Evolutionary conservation across 2,113 vertebrate genomes (phyloP).

Genomic region (Heterotilapia buettikoferi): DNA sequence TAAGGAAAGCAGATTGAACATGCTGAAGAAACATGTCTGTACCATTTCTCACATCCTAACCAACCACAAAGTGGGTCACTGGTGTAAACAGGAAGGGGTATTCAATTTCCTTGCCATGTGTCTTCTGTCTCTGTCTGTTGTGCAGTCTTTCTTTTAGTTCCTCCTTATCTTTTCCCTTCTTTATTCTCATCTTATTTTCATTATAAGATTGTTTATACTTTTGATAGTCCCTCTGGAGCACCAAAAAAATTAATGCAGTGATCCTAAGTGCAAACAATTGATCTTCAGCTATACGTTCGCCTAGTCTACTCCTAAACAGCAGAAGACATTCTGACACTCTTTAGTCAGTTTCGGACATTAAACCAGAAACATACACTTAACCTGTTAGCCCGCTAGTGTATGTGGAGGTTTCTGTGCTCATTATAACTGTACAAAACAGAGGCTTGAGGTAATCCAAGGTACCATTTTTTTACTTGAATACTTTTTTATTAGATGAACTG

Average conservation of each 20-base stretch:
- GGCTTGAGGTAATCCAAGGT: neutral
- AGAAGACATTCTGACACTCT: neutral
- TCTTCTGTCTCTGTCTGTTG: neutral
- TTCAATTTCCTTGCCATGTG: neutral
- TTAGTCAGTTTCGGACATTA: neutral
- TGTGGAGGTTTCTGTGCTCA: neutral
- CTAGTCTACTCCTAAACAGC: neutral
- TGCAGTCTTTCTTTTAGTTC: conserved; percentile 8
- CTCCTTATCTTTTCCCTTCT: neutral
- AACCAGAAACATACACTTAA: neutral
- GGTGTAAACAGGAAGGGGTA: conserved; percentile 11
- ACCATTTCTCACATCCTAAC: neutral
- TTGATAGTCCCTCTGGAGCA: neutral
- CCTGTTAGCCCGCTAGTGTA: neutral
- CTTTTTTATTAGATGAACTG: neutral
- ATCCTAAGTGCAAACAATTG: neutral
- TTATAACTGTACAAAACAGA: neutral
- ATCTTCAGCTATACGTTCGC: neutral
- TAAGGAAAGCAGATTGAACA: neutral
- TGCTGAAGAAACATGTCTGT: neutral
- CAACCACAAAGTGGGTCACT: neutral
- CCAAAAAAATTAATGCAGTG: neutral
- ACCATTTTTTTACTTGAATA: neutral
- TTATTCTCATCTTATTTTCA: neutral
- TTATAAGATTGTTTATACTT: neutral